Percentiles rank a stretch among this genome's conserved stretches.
phyloP scores from a whole-genome alignment of 2,113 vertebrate genomes.

The Lagopus muta region DNA sequence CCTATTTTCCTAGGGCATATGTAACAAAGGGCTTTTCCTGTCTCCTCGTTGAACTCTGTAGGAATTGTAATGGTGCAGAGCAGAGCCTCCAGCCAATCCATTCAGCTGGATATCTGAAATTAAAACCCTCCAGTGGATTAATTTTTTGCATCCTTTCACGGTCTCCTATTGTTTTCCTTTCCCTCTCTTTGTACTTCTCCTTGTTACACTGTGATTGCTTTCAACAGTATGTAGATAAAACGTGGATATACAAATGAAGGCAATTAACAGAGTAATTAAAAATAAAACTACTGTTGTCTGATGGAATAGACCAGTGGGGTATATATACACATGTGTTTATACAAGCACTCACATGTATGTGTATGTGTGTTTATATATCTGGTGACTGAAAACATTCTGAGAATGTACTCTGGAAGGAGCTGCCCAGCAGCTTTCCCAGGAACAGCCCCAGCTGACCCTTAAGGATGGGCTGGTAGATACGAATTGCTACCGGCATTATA shows the following conservation, averaged over 20 bases:
- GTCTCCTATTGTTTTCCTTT: neutral
- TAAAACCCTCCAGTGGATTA: neutral
- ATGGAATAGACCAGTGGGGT: neutral
- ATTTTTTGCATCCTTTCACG: neutral
- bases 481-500: neutral
- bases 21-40: neutral
- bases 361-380: neutral
- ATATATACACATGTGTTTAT: no score
- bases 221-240: neutral
- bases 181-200: neutral
- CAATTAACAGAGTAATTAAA: slow-evolving; percentile 1
- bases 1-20: neutral
- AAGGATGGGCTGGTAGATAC: neutral
- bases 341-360: neutral
- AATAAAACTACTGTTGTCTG: neutral
- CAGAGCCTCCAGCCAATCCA: neutral
- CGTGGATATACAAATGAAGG: neutral
- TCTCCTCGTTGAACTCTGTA: neutral
- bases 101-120: neutral
- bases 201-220: neutral
- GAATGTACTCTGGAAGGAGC: neutral
- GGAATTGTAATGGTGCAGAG: neutral
- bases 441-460: neutral
- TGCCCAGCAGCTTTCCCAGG: neutral
- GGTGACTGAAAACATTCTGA: neutral